phyloP scores from a whole-genome alignment of 2,797 vertebrate species.

The Graptemys geographica region DNA sequence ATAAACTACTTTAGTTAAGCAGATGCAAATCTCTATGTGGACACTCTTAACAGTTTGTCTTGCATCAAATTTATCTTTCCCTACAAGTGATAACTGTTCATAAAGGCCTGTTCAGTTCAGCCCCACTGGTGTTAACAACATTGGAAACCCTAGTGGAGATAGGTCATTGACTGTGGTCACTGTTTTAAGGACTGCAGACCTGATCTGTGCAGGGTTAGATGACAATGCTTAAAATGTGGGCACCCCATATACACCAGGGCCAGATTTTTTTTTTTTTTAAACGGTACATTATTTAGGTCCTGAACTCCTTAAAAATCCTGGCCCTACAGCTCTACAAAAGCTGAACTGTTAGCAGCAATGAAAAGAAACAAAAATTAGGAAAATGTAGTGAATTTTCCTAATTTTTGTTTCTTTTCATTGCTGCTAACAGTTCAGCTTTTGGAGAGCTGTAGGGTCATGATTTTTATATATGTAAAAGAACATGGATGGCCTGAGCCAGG shows the following conservation, averaged over 20 bases:
- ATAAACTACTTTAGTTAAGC: not conserved
- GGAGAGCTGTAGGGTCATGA: no score
- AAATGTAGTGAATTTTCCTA: not conserved
- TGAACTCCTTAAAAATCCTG: not conserved
- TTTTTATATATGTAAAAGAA: not conserved
- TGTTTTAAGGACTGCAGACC: not conserved
- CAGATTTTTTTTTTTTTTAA: not conserved
- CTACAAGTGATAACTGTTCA: not conserved
- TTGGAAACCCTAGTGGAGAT: not conserved
- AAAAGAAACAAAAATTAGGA: not conserved
- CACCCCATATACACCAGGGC: not conserved
- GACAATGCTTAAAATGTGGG: not conserved
- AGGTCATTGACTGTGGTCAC: not conserved
- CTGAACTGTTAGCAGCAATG: not conserved
- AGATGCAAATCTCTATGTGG: not conserved
- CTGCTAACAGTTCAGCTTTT: no score
- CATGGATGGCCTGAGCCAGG: not conserved
- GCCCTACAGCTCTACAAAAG: not conserved
- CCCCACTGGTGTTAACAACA: not conserved
- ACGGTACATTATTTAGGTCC: not conserved
- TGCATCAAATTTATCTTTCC: not conserved
- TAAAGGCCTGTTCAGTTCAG: not conserved
- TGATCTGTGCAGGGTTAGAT: not conserved
- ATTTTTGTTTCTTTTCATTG: no score
- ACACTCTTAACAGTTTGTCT: not conserved